Conservation (phyloP, 1,140 invertebrate genomes). For the Holotrichia oblita region DNA sequence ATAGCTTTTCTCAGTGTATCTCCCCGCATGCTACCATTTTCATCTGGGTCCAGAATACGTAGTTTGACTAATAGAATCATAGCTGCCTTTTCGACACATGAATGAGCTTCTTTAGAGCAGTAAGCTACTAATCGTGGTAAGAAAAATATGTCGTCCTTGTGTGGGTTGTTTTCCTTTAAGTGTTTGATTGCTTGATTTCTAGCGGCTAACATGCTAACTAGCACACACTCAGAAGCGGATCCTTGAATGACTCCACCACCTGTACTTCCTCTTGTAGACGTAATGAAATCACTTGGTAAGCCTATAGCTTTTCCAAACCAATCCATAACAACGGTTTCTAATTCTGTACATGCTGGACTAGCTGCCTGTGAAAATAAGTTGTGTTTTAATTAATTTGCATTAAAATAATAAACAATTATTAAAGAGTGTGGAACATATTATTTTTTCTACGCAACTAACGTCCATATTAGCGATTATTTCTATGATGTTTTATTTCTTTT, state of each 20-base stretch:
- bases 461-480: too few relatives aligned
- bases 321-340: constrained; percentile 97
- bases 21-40: constrained; percentile 80
- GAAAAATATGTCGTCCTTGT: constrained; percentile 85
- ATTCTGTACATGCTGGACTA: constrained; percentile 94
- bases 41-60: constrained; percentile 87
- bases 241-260: constrained; percentile 95
- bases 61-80: constrained; percentile 92
- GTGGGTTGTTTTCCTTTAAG: constrained; percentile 71
- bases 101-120: constrained; percentile 96
- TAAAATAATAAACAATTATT: too few relatives aligned
- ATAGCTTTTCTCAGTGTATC: constrained; percentile 75
- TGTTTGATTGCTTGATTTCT: constrained; percentile 85
- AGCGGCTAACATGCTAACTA: constrained; percentile 89
- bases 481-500: too few relatives aligned
- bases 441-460: too few relatives aligned
- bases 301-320: constrained; percentile 96
- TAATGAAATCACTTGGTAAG: constrained; percentile 88
- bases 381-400: not conserved
- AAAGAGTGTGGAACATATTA: too few relatives aligned
- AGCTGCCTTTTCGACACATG: constrained; percentile 95
- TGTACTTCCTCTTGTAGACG: constrained; percentile 73
- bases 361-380: constrained; percentile 72
- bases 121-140: constrained; percentile 91
- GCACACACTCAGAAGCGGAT: constrained; percentile 93